These are phyloP conservation scores for Lutraria lutraria DNA, from an alignment of 2,888 invertebrate genomes.

Conservation along the genomic window DNA sequence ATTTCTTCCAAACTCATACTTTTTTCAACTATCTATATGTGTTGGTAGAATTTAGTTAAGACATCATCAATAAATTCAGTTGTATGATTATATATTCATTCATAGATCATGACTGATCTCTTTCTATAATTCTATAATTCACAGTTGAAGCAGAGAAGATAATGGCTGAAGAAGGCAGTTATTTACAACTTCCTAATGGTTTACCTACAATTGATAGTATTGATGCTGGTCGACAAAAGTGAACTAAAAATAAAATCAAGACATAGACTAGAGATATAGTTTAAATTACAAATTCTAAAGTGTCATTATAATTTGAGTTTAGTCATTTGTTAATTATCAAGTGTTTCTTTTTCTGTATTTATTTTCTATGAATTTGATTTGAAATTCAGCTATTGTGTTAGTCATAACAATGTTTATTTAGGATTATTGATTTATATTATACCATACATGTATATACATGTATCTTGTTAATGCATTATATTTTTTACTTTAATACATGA, in stretches of 20 bases:
- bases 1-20: too few relatives aligned
- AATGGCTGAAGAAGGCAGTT: slow-evolving; percentile 91
- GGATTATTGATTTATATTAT: too few relatives aligned
- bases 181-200: slow-evolving; percentile 91
- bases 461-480: too few relatives aligned
- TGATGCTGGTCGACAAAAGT: slow-evolving; percentile 51
- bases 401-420: too few relatives aligned
- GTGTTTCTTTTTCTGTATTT: too few relatives aligned
- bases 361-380: too few relatives aligned
- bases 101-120: neutral
- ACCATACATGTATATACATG: too few relatives aligned
- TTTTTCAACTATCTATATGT: neutral
- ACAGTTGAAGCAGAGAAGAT: slow-evolving; percentile 93
- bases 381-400: too few relatives aligned
- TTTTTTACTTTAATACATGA: too few relatives aligned
- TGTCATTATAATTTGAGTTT: too few relatives aligned
- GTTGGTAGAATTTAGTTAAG: neutral
- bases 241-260: neutral
- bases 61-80: neutral
- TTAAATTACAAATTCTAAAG: neutral
- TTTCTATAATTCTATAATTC: slow-evolving; percentile 60
- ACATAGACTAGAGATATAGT: neutral
- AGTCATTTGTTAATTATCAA: too few relatives aligned
- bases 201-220: slow-evolving; percentile 88
- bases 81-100: neutral